Evolutionary conservation across 2,113 vertebrate genomes (phyloP).

Genomic region (Triplophysa siluroides): DNA sequence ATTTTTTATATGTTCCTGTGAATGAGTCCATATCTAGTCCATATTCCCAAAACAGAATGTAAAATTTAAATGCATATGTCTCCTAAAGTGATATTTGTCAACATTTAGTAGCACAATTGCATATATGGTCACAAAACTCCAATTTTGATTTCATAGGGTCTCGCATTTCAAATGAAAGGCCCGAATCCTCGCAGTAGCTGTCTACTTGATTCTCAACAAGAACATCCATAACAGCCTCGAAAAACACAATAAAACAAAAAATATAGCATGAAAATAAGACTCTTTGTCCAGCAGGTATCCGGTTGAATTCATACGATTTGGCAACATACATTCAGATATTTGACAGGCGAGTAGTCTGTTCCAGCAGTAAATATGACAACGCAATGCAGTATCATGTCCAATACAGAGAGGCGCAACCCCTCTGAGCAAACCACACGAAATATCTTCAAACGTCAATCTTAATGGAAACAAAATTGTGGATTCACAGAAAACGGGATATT

Average conservation of each 20-base stretch:
- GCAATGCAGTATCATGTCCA: constrained; percentile 12
- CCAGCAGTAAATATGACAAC: constrained; percentile 8
- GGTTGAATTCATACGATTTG: constrained; percentile 45
- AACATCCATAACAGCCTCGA: background rate
- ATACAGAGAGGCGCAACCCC: background rate
- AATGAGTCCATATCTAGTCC: background rate
- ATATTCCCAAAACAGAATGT: background rate
- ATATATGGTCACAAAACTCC: background rate
- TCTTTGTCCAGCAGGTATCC: constrained; percentile 32
- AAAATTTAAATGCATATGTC: background rate
- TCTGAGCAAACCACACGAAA: background rate
- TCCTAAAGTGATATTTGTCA: background rate
- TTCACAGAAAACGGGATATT: constrained; percentile 30
- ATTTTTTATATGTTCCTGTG: background rate
- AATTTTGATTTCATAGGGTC: background rate
- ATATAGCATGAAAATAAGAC: constrained; percentile 17
- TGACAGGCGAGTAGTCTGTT: background rate
- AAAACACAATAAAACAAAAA: background rate
- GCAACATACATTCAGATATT: constrained; percentile 57
- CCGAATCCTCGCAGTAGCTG: background rate
- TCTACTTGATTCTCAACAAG: background rate
- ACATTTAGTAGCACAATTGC: background rate
- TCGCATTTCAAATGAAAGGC: background rate
- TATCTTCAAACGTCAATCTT: background rate
- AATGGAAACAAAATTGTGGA: background rate